phyloP scores from a whole-genome alignment of 2,888 invertebrate species.

The Eristalinus aeneus region DNA sequence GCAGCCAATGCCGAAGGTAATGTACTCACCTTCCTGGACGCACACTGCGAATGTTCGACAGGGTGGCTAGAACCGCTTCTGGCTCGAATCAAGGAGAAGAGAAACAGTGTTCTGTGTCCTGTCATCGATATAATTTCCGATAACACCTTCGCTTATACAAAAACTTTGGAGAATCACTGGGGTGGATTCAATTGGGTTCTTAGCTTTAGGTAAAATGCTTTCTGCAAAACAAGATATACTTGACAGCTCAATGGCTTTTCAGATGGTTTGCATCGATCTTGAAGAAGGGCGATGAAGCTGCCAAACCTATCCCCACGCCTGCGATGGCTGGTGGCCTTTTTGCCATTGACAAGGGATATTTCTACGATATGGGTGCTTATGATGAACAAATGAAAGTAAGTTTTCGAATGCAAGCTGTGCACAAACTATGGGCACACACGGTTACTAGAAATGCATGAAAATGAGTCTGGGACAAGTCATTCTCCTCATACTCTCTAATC shows the following conservation, averaged over 20 bases:
- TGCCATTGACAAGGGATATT: conserved; percentile 91
- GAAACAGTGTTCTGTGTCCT: conserved; percentile 82
- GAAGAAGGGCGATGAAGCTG: conserved; percentile 83
- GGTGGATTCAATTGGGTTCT: conserved; percentile 99
- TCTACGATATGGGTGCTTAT: conserved; percentile 93
- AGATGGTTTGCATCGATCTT: conserved; percentile 38
- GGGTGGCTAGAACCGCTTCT: conserved; percentile 91
- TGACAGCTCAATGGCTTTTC: too few relatives aligned
- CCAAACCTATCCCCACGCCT: conserved; percentile 89
- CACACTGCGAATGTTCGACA: conserved; percentile 95
- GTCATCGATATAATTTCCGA: conserved; percentile 97
- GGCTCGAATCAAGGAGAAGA: conserved; percentile 81
- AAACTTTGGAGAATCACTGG: conserved; percentile 95
- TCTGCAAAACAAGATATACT: too few relatives aligned
- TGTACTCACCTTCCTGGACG: conserved; percentile 96
- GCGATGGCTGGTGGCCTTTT: conserved; percentile 96
- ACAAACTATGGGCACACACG: too few relatives aligned
- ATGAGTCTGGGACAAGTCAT: too few relatives aligned
- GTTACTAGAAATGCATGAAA: too few relatives aligned
- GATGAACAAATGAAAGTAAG: conserved; percentile 91
- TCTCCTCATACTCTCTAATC: too few relatives aligned
- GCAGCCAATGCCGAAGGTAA: conserved; percentile 87
- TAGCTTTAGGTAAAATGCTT: conserved; percentile 87
- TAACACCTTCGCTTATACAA: conserved; percentile 96
- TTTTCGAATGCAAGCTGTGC: not conserved